Base-by-base conservation (phyloP, 2,113 vertebrate species). In the Eurypyga helias region DNA sequence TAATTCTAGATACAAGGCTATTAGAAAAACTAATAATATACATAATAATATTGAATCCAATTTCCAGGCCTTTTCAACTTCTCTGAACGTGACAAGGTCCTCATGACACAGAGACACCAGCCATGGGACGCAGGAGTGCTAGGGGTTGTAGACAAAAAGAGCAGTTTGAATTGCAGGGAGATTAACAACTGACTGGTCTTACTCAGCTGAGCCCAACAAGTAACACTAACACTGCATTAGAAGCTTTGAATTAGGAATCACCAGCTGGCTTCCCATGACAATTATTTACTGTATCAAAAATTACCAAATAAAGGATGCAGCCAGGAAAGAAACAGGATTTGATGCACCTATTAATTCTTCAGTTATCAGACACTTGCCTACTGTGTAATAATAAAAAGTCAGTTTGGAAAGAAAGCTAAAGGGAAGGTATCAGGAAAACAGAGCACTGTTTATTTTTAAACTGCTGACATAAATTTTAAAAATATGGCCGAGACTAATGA, bases 111-210 rank as follows among this genome's bases (percentile, higher is more conserved):
- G 55, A 70, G 31, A 31, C 71, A 66, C 15, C 46, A 76, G 10
- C 6, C 24, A 31, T 0, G 0, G 49, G 17, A 69, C n/a, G 33
- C 2, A 4, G 0, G 10, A 41, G 43, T 43, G 7, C 41, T 11
- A 23, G 28, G 8, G 45, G 17, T 0, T 61, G 64, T 2, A 76
- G 58, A 66, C 36, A 75, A 82, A 41, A 0, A 58, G 16, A 57
- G 41, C 5, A 70, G 41, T 17, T 38, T 65, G 36, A 83, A 58
- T 14, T n/a, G 38, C 1, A 28, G 28, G 66, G 17, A 58, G 41
- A 38, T 78, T 57, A 84, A 34, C 1, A 10, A 21, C 58, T 1
- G 1, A 19, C 17, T 31, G 29, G 31, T 61, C 5, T 69, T 23
- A 36, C 24, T 54, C 43, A 69, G 69, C 25, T 11, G 12, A 69